Evolutionary conservation across 53 echinoderm and acorn worm species (phyloP).

Genomic region (Holothuria leucospilota): DNA sequence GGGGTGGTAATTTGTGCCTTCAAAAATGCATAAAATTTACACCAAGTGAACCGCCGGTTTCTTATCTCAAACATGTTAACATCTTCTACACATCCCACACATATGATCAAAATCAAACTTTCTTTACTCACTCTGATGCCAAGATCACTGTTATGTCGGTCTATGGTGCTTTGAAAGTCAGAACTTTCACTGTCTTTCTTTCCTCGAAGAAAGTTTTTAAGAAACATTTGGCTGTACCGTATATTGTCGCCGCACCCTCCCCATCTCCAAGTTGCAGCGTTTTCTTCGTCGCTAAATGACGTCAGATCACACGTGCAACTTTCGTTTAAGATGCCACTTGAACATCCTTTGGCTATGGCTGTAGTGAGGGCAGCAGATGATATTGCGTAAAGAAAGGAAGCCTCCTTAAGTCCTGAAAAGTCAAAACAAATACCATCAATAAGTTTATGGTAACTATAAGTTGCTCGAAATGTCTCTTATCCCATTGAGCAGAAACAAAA

Average conservation of each 20-base stretch:
- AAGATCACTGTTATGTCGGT: constrained; percentile 89
- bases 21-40: too few relatives aligned
- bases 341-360: constrained; percentile 88
- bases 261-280: constrained; percentile 94
- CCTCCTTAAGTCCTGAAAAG: constrained; percentile 81
- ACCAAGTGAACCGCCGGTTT: too few relatives aligned
- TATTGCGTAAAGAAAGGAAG: constrained; percentile 85
- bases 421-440: too few relatives aligned
- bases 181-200: constrained; percentile 36
- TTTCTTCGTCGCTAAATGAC: constrained; percentile 76
- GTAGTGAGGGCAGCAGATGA: constrained; percentile 89
- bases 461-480: background rate
- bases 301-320: constrained; percentile 85
- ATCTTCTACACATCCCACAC: too few relatives aligned
- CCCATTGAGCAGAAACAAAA: background rate
- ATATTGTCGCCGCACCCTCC: constrained; percentile 97
- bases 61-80: too few relatives aligned
- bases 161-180: constrained; percentile 70
- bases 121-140: constrained; percentile 78
- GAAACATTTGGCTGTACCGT: constrained; percentile 87
- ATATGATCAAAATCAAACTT: too few relatives aligned
- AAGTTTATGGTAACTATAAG: background rate
- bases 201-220: constrained; percentile 83
- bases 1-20: too few relatives aligned
- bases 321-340: constrained; percentile 70